phyloP scores from a whole-genome alignment of 2,888 invertebrate species.

The Rhopalosiphum nymphaeae region DNA sequence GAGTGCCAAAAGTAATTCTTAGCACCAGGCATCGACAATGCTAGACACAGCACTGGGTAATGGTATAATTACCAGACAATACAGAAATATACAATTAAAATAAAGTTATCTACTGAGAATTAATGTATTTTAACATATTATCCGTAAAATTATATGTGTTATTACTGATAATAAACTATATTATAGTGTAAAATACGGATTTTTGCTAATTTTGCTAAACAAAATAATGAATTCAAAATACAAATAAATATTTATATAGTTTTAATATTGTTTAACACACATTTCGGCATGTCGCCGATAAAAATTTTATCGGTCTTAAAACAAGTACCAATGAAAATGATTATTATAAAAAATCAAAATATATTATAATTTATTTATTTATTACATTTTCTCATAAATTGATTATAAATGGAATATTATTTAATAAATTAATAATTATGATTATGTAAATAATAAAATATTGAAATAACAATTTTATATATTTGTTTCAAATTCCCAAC shows the following conservation, averaged over 20 bases:
- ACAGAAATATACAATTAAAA: neutral
- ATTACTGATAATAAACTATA: neutral
- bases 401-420: constrained; percentile 8
- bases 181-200: too few relatives aligned
- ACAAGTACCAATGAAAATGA: neutral
- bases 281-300: neutral
- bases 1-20: too few relatives aligned
- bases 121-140: neutral
- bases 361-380: neutral
- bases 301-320: neutral
- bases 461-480: constrained; percentile 45
- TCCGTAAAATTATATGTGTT: neutral
- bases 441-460: constrained; percentile 31
- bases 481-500: constrained; percentile 47
- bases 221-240: neutral
- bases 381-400: neutral
- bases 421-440: neutral
- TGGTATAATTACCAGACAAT: neutral
- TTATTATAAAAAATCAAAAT: neutral
- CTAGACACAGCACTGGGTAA: too few relatives aligned
- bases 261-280: neutral
- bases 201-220: neutral
- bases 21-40: too few relatives aligned
- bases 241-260: neutral
- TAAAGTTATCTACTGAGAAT: neutral